A percentile compares a stretch with the other conserved stretches of the same genome.
Evolutionary conservation across 2,113 vertebrate species (phyloP).

Genomic region (Archocentrus centrarchus): DNA sequence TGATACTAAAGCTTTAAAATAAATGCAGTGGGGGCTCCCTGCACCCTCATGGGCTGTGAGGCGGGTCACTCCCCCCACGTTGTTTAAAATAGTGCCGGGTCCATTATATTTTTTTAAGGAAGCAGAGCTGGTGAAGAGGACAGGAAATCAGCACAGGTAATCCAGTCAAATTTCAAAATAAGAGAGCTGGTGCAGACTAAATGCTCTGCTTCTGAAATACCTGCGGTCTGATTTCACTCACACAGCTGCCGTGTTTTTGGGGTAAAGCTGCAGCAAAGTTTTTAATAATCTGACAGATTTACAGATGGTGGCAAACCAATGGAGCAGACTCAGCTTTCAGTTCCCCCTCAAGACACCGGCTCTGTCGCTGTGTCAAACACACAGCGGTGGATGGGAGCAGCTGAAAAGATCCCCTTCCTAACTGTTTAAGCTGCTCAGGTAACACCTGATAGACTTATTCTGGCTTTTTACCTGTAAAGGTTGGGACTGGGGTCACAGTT

Average conservation of each 20-base stretch:
- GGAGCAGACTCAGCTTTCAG: too few species aligned
- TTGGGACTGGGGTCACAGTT: fast-evolving
- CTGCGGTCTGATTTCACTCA: too few species aligned
- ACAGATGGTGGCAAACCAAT: not conserved
- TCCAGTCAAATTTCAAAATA: not conserved
- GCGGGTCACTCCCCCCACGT: not conserved
- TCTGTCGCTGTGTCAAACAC: fast-evolving
- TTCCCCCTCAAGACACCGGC: not conserved
- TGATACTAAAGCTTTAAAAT: not conserved
- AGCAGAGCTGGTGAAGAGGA: not conserved
- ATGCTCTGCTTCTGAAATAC: not conserved
- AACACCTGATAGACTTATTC: too few species aligned
- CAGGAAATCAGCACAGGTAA: not conserved
- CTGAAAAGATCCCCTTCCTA: fast-evolving
- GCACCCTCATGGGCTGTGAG: not conserved
- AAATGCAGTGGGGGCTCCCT: not conserved
- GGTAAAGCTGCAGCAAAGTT: not conserved
- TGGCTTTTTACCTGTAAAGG: not conserved
- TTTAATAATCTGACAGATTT: not conserved
- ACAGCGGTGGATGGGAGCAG: not conserved
- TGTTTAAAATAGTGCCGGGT: not conserved
- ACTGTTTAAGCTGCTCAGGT: fast-evolving
- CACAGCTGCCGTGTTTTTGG: not conserved
- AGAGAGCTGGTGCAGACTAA: not conserved
- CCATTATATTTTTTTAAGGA: fast-evolving